These are phyloP conservation scores for Urosaurus nigricauda DNA, from an alignment of 2,797 vertebrate species.

Conservation along the genomic window DNA sequence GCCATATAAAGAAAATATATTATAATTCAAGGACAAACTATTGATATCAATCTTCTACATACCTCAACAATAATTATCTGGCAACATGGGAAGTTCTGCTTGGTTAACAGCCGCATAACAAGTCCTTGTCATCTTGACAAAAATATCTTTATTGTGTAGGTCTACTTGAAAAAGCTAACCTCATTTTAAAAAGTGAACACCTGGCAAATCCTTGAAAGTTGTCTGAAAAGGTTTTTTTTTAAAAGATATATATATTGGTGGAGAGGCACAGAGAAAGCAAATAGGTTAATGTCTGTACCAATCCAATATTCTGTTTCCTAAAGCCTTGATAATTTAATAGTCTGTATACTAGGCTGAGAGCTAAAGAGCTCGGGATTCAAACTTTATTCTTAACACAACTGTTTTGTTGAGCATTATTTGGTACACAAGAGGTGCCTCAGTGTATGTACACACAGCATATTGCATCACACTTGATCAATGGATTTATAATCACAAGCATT, in stretches of 20 bases:
- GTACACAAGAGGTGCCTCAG: background rate
- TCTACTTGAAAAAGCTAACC: background rate
- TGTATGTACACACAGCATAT: background rate
- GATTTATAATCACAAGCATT: background rate
- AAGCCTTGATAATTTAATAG: background rate
- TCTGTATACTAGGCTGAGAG: background rate
- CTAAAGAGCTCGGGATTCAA: background rate
- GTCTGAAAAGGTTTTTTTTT: background rate
- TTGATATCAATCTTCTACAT: accelerated
- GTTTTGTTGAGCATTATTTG: background rate
- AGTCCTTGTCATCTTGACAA: background rate
- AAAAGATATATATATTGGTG: background rate
- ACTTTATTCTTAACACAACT: constrained; percentile 2
- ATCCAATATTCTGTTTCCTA: background rate
- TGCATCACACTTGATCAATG: background rate
- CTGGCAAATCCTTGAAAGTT: constrained; percentile 12
- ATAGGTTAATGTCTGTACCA: background rate
- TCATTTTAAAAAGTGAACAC: background rate
- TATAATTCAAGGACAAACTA: background rate
- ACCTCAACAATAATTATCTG: background rate
- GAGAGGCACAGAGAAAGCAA: background rate
- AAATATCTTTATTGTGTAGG: constrained; percentile 8
- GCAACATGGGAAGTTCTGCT: background rate
- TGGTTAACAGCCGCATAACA: background rate
- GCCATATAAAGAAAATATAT: background rate